A percentile compares a stretch with the other conserved stretches of the same genome.
phyloP scores from a whole-genome alignment of 2,888 invertebrate species.

The Nomada fucata region DNA sequence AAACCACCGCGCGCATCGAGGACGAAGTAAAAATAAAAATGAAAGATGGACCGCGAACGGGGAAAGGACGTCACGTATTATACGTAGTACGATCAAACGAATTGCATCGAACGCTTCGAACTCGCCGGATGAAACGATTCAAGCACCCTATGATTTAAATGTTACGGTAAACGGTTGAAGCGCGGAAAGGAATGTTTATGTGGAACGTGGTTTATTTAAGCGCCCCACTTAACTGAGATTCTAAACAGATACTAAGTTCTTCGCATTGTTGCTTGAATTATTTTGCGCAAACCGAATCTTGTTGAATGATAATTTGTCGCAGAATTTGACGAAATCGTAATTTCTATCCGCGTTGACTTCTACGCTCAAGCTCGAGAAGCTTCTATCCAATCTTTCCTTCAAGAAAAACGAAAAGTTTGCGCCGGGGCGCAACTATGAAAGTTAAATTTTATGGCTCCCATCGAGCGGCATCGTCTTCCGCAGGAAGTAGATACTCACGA shows the following conservation, averaged over 20 bases:
- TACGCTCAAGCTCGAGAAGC: not conserved
- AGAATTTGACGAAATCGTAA: not conserved
- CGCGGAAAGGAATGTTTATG: no score
- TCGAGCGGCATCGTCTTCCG: conserved; percentile 30
- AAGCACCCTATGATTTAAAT: not conserved
- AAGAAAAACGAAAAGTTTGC: not conserved
- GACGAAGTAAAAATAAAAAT: conserved; percentile 4
- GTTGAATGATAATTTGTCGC: not conserved
- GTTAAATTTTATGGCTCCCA: conserved; percentile 48
- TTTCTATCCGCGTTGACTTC: not conserved
- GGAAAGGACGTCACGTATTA: not conserved
- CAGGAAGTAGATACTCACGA: conserved; percentile 44
- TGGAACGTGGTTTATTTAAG: no score
- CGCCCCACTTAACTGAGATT: no score
- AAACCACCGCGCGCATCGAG: not conserved
- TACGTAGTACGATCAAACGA: not conserved
- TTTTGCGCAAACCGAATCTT: not conserved
- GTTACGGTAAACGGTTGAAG: no score
- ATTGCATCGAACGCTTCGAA: no score
- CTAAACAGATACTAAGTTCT: no score
- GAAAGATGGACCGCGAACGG: not conserved
- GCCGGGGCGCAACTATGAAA: conserved; percentile 12
- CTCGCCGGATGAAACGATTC: not conserved
- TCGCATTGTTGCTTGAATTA: not conserved
- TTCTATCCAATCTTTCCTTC: conserved; percentile 7